Base-by-base conservation (phyloP, 2,888 invertebrate genomes). In the Leptinotarsa tumamoca region DNA sequence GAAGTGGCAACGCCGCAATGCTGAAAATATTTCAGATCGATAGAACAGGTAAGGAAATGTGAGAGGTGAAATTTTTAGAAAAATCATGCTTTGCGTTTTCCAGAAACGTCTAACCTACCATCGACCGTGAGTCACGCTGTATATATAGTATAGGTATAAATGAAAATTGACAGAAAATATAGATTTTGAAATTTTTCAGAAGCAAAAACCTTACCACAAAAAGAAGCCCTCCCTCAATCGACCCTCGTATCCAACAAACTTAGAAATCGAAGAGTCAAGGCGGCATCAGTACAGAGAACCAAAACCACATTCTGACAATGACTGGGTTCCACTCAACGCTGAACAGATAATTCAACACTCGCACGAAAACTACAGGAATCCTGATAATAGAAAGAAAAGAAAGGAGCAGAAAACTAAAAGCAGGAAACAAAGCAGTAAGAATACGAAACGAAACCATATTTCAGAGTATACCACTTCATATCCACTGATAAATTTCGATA, bases 271-370 rank as follows among this genome's bases (percentile, higher is more conserved):
- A 43, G 70, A 70, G 21, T 43, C 70, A 18, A 43, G 58, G 7
- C 49, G 13, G 4, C 70, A 70, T 10, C 49, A 43, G 7, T 58
- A 61, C 49, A 69, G 18, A 27, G 27, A 54, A 33, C 21, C 43
- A 4, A 70, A 70, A 56, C 17, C 70, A 0, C 43, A 33, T 49
- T 43, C 17, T 15, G 21, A 61, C 18, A 58, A 70, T 14, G 70
- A 70, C 4, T 70, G 70, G 70, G 58, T 70, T 3, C 70, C 70
- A 5, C 58, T 70, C 13, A 70, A 61, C 50, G 15, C 43, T 4
- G 70, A 70, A 33, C 70, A 70, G 17, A 23, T 61, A 1, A 15
- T 58, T 18, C 70, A 70, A 61, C 15, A 70, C 17, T 70, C 49
- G 4, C 58, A 33, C n/a, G 56, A 69, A 3, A 69, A 56, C 69